Percentiles rank a stretch among this genome's conserved stretches.
Conservation (phyloP, 2,797 vertebrate species). For the Kryptolebias ocellatus region DNA sequence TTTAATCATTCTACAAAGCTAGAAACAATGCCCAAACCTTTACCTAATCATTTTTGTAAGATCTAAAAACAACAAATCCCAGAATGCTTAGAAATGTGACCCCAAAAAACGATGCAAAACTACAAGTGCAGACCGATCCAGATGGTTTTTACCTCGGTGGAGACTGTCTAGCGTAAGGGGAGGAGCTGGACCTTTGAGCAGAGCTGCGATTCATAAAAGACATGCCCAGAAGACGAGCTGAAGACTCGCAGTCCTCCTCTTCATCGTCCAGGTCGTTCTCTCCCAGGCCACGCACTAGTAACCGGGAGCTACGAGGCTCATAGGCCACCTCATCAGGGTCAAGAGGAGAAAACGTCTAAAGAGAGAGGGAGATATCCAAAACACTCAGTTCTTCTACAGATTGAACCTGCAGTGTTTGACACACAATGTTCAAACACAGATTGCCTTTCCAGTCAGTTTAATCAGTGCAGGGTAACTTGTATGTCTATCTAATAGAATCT, state of each 20-base stretch:
- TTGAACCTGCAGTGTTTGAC: slow-evolving; percentile 7
- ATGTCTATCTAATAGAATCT: too few species aligned
- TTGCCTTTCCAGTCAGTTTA: slow-evolving; percentile 6
- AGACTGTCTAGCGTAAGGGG: slow-evolving; percentile 84
- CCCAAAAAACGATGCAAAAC: too few species aligned
- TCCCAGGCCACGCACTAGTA: slow-evolving; percentile 93
- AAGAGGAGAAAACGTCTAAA: slow-evolving; percentile 77
- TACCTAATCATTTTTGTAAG: too few species aligned
- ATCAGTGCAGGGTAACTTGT: background rate
- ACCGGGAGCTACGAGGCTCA: slow-evolving; percentile 91
- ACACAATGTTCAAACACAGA: slow-evolving; percentile 2
- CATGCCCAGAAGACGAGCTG: slow-evolving; percentile 95
- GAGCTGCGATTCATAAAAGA: slow-evolving; percentile 98
- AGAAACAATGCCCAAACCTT: too few species aligned
- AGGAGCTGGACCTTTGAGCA: slow-evolving; percentile 78
- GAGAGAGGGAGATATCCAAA: slow-evolving; percentile 7
- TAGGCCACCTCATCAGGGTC: slow-evolving; percentile 93
- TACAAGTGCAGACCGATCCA: too few species aligned
- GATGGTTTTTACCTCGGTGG: slow-evolving; percentile 71
- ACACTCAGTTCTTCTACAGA: slow-evolving; percentile 8
- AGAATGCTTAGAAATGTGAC: too few species aligned
- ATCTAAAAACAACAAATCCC: too few species aligned
- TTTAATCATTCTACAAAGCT: too few species aligned
- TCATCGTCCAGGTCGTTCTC: slow-evolving; percentile 96
- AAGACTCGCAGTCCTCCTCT: slow-evolving; percentile 96